Evolutionary conservation across 2,888 invertebrate species (phyloP), one percentile per base, ranked within the genome.

Genomic region (Cistogaster globosa): DNA sequence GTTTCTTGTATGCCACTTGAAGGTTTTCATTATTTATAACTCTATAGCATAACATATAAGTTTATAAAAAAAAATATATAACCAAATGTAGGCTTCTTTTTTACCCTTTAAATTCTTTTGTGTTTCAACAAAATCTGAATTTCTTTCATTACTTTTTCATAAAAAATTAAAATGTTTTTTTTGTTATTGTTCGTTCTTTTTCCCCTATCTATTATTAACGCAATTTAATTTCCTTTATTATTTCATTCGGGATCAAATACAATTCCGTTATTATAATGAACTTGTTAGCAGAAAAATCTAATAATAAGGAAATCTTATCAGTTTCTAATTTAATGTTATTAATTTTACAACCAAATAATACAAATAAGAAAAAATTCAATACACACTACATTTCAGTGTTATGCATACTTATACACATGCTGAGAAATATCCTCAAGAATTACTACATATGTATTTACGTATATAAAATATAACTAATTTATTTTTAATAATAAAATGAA

Each of bases 401-500:
- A 57, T 9, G 68, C 38, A 69, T 22, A 58, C 51, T 20, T 45
- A 53, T 57, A 69, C 48, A 74, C n/a, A 57, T 48, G 14, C 18
- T 65, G 11, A 62, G 8, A 62, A 22, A 45, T 9, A 58, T 53
- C 36, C 55, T 60, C 42, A 62, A 77, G 42, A 65, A 62, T 68
- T 60, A 55, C 32, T 32, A 32, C 8, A 32, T 32, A 32, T 32
- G 32, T 7, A 6, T 32, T 1, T 26, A 26, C 26, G 32, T 60
- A 71, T 51, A 68, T 78, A 69, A 78, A 78, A 78, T 72, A 71
- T 79, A 82, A 85, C 85, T 85, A 82, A 85, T 85, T 85, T 85
- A 85, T 85, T 75, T 82, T 65, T 79, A 82, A 82, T 85, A 82
- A 85, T 79, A 71, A 79, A 75, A 79, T 71, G 32, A 3, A 32